A percentile compares a stretch with the other conserved stretches of the same genome.
These are phyloP conservation scores for Procapra przewalskii DNA, from an alignment of 2,113 vertebrate genomes.

Conservation along the genomic window DNA sequence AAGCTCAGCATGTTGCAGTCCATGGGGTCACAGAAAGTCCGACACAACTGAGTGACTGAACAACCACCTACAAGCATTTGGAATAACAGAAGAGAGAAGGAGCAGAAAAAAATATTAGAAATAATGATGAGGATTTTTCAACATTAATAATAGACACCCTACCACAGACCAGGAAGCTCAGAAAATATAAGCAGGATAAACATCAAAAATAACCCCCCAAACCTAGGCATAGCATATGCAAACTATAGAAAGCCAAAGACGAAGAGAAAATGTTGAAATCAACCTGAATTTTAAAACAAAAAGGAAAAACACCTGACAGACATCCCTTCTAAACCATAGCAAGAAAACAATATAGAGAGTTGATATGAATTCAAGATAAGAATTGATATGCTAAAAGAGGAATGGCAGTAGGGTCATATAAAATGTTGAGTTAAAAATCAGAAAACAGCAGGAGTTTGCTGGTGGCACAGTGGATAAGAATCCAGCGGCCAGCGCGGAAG, in stretches of 20 bases:
- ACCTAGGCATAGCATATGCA: background rate
- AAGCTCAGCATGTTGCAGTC: background rate
- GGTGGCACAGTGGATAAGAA: background rate
- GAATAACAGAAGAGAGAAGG: background rate
- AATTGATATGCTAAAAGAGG: background rate
- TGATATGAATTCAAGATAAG: background rate
- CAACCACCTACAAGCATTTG: background rate
- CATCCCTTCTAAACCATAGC: background rate
- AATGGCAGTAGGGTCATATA: background rate
- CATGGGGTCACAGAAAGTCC: background rate
- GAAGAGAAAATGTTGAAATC: background rate
- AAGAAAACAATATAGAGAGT: background rate
- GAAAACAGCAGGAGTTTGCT: background rate
- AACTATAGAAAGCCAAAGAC: background rate
- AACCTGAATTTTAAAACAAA: background rate
- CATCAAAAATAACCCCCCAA: background rate
- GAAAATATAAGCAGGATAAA: background rate
- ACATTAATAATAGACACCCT: background rate
- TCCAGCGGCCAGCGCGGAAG: background rate
- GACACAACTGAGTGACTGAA: background rate
- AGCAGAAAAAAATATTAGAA: background rate
- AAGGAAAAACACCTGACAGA: background rate
- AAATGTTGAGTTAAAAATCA: background rate
- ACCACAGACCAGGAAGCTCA: background rate
- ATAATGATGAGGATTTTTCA: background rate